Conservation (phyloP, 2,888 invertebrate species). For the Mesochorus sp. region DNA sequence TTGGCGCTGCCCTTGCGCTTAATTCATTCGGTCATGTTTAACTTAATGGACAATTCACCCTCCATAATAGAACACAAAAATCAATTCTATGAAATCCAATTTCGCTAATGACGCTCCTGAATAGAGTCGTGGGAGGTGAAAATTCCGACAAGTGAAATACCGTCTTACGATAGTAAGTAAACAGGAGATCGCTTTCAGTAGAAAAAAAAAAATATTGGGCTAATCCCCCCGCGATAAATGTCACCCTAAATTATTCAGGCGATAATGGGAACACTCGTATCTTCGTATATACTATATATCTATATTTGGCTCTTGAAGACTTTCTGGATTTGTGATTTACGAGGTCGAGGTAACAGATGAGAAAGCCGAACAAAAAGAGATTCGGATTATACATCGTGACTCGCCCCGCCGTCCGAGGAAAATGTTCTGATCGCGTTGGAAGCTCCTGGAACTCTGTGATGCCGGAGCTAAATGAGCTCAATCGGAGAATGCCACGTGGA, state of each 20-base stretch:
- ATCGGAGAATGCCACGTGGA: constrained; percentile 68
- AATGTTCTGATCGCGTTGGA: neutral
- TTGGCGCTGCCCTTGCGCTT: neutral
- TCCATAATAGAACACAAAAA: neutral
- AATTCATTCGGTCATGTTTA: neutral
- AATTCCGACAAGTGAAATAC: constrained; percentile 30
- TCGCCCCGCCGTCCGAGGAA: constrained; percentile 11
- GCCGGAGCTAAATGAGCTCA: constrained; percentile 66
- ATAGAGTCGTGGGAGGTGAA: neutral
- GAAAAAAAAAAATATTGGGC: constrained; percentile 14
- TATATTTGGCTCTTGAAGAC: constrained; percentile 2
- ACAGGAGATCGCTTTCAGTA: constrained; percentile 29
- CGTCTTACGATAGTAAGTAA: constrained; percentile 18
- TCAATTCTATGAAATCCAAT: constrained; percentile 17
- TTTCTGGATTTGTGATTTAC: constrained; percentile 37
- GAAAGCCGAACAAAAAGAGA: neutral
- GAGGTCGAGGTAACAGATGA: constrained; percentile 10
- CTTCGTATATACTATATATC: constrained; percentile 1
- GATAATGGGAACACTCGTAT: constrained; percentile 31
- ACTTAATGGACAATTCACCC: neutral
- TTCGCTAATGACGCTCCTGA: constrained; percentile 6
- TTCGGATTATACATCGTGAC: too few species aligned
- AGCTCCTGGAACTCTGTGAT: constrained; percentile 17
- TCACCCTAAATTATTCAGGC: constrained; percentile 28
- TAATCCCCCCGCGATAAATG: neutral